Evolutionary conservation across 2,113 vertebrate species (phyloP).

Genomic region (Archocentrus centrarchus): DNA sequence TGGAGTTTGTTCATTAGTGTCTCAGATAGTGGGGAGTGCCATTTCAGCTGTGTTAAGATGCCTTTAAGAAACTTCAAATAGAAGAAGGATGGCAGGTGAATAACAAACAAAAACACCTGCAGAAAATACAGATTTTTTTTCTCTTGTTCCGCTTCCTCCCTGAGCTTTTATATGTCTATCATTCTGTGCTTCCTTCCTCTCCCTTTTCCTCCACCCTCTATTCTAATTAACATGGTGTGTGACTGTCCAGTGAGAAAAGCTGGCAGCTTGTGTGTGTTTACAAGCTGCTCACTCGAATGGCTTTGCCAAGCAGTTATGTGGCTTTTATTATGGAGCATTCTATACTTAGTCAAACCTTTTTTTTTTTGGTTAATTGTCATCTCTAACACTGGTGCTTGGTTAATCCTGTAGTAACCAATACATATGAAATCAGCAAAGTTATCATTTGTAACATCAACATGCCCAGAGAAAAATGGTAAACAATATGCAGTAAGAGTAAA

Average conservation of each 20-base stretch:
- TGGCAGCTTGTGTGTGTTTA: slow-evolving; percentile 57
- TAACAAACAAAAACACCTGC: neutral
- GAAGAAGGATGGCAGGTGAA: slow-evolving; percentile 3
- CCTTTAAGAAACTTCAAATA: neutral
- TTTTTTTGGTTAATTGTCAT: neutral
- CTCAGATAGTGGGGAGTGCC: neutral
- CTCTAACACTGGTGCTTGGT: neutral
- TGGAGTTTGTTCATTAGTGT: slow-evolving; percentile 11
- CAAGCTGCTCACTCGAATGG: slow-evolving; percentile 58
- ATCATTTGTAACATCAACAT: neutral
- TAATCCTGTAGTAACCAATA: neutral
- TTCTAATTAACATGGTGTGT: slow-evolving; percentile 67
- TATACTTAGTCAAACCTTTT: slow-evolving; percentile 7
- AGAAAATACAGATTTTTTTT: neutral
- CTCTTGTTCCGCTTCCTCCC: neutral
- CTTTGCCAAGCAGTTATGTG: slow-evolving; percentile 50
- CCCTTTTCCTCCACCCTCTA: slow-evolving; percentile 5
- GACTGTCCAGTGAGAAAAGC: slow-evolving; percentile 48
- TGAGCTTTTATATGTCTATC: slow-evolving; percentile 1
- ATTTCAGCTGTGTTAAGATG: neutral
- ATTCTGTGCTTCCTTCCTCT: slow-evolving; percentile 1
- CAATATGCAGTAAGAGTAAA: neutral
- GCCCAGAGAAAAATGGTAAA: neutral
- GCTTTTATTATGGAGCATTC: slow-evolving; percentile 16
- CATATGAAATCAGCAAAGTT: neutral